Evolutionary conservation across 2,113 vertebrate species (phyloP), one percentile per base, ranked within the genome.

Genomic region (Choloepus hoffmanni): DNA sequence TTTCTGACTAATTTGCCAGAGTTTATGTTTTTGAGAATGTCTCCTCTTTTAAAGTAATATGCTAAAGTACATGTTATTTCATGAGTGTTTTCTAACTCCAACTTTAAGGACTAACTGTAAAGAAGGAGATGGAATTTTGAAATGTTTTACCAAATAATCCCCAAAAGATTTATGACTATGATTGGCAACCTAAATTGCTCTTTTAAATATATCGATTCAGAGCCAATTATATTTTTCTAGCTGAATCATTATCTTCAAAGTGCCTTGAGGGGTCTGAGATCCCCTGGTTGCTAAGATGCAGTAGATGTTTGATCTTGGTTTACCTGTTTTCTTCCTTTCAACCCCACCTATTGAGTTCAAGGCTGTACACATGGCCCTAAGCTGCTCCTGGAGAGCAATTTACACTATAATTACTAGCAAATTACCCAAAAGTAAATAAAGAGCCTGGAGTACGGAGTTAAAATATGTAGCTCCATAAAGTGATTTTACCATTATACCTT

Each of bases 161-260:
- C 26, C 62, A 82, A 82, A 77, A 53, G 15, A 67, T 45, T 84
- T 91, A 67, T 67, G 10, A 78, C 79, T 68, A 60, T 76, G 85
- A 92, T 2, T 83, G 78, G 72, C 9, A 63, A 50, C 3, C 3
- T 40, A 33, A 50, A n/a, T 33, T 94, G 53, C 68, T 94, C 26
- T 33, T 85, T 50, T 24, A 70, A 68, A 33, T 86, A 60, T 43
- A 82, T 63, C 26, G 24, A 68, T 77, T 70, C 43, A 65, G 58
- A 77, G 73, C 11, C 53, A 77, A 55, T 74, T 74, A 55, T 36
- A 68, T 72, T 50, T 63, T 84, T 72, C 60, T 40, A 83, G 60
- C 24, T 86, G 53, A 77, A 77, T 45, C 65, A 82, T 77, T 45
- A 92, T 72, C 48, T 90, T 92, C 79, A 83, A 82, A 89, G 88